Evolutionary conservation across 64 coral and sea anemone species (phyloP), one percentile per base, ranked within the genome.

Genomic region (Stichodactyla helianthus): DNA sequence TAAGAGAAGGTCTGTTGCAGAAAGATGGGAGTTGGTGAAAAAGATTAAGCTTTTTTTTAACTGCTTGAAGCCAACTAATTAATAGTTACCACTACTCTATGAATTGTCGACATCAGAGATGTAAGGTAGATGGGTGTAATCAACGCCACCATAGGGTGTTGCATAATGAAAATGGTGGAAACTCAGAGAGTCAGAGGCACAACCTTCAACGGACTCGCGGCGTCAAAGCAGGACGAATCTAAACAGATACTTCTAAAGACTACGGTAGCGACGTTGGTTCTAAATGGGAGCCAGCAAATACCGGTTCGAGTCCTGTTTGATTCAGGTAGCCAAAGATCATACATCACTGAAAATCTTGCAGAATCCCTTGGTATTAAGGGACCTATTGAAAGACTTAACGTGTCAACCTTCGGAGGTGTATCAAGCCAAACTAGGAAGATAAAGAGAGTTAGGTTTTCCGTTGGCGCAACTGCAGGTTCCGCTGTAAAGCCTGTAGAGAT

Each of bases 291-390:
- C 1, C 84, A 91, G 59, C n/a, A 52, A 63, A 61, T 86, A 27
- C 22, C 83, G 27, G 89, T 86, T n/a, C 89, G 89, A 17, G 84
- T 86, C 25, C 52, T 85, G 10, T 76, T 91, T 50, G 82, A 91
- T 53, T 91, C 84, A 11, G 84, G 74, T 6, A 86, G 84, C 54
- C 89, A 91, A 50, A 77, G 76, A 51, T 86, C 89, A 4, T 86
- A 91, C 51, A 81, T 91, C 17, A 50, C 18, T 5, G 77, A 90
- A 25, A 85, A 85, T 15, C 16, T 90, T 20, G 83, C 83, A 79
- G 89, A 85, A 20, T 53, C 89, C 11, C 4, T 86, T 53, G 89
- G 53, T 60, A 19, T 91, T n/a, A n/a, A 67, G 79, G 83, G 71
- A 31, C 84, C 55, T 11, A 86, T 44, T 23, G 89, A 86, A 63